Conservation (phyloP, 1,140 invertebrate species). For the Meloidogyne hapla region DNA sequence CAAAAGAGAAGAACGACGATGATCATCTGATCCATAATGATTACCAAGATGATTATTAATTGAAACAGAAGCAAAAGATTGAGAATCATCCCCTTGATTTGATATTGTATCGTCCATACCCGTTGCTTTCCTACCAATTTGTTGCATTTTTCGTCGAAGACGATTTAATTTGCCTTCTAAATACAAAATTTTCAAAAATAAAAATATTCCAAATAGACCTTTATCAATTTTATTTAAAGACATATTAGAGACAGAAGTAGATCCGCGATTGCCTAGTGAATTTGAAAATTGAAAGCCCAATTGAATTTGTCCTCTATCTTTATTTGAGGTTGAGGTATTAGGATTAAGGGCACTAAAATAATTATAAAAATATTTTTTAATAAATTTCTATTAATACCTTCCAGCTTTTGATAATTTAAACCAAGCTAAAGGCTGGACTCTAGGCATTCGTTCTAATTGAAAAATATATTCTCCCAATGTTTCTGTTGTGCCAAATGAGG, state of each 20-base stretch:
- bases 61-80: slow-evolving; percentile 41
- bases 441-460: slow-evolving; percentile 33
- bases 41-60: slow-evolving; percentile 16
- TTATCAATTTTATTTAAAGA: slow-evolving; percentile 49
- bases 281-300: slow-evolving; percentile 42
- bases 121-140: slow-evolving; percentile 30
- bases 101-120: background rate
- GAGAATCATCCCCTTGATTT: slow-evolving; percentile 27
- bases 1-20: slow-evolving; percentile 20
- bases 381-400: background rate
- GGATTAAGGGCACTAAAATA: background rate
- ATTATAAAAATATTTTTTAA: background rate
- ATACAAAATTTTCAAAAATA: slow-evolving; percentile 5
- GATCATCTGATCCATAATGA: background rate
- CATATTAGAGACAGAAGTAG: slow-evolving; percentile 39
- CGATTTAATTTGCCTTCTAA: slow-evolving; percentile 48
- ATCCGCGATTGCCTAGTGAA: background rate
- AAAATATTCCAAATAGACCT: slow-evolving; percentile 20
- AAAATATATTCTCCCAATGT: slow-evolving; percentile 37
- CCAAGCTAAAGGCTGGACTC: slow-evolving; percentile 32
- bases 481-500: slow-evolving; percentile 41
- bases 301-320: slow-evolving; percentile 36
- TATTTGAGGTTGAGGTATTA: slow-evolving; percentile 1
- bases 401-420: slow-evolving; percentile 35
- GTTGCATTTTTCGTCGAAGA: slow-evolving; percentile 44